Evolutionary conservation across 2,888 invertebrate species (phyloP).

Genomic region (Caenorhabditis doughertyi): DNA sequence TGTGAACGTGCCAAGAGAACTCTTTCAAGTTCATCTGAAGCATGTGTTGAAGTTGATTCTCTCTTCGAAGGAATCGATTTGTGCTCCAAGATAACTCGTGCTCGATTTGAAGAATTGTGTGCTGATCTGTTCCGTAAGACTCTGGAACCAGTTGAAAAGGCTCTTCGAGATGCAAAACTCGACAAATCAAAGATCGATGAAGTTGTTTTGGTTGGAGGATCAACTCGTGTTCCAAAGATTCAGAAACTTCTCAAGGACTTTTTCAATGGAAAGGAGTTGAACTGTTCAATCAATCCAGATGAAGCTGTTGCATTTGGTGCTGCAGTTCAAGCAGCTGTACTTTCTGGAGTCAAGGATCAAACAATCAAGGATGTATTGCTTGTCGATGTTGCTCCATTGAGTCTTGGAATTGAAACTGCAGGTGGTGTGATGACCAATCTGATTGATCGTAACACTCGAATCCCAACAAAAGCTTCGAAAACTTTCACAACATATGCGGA

Average conservation of each 20-base stretch:
- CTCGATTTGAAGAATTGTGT: conserved; percentile 96
- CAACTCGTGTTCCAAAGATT: conserved; percentile 97
- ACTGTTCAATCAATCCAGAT: conserved; percentile 95
- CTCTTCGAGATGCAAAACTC: conserved; percentile 95
- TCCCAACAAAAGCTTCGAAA: conserved; percentile 83
- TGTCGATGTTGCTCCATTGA: conserved; percentile 94
- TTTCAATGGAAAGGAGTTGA: conserved; percentile 93
- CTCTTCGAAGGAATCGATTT: conserved; percentile 85
- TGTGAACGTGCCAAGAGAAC: conserved; percentile 86
- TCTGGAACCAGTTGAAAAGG: conserved; percentile 96
- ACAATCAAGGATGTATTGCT: conserved; percentile 85
- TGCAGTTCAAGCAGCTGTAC: conserved; percentile 70
- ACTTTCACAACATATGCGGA: conserved; percentile 93
- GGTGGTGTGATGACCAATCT: conserved; percentile 95
- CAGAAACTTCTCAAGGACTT: conserved; percentile 92
- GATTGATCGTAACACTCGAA: conserved; percentile 83
- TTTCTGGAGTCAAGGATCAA: conserved; percentile 58
- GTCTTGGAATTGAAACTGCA: conserved; percentile 93
- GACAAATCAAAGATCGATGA: conserved; percentile 87
- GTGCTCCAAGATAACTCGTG: conserved; percentile 90
- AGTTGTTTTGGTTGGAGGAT: conserved; percentile 90
- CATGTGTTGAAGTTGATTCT: conserved; percentile 91
- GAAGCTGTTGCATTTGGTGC: conserved; percentile 97
- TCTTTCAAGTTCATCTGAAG: conserved; percentile 85
- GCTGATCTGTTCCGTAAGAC: conserved; percentile 96